Evolutionary conservation across 1,140 invertebrate genomes (phyloP), one percentile per base, ranked within the genome.

Genomic region (Caenorhabditis brenneri): DNA sequence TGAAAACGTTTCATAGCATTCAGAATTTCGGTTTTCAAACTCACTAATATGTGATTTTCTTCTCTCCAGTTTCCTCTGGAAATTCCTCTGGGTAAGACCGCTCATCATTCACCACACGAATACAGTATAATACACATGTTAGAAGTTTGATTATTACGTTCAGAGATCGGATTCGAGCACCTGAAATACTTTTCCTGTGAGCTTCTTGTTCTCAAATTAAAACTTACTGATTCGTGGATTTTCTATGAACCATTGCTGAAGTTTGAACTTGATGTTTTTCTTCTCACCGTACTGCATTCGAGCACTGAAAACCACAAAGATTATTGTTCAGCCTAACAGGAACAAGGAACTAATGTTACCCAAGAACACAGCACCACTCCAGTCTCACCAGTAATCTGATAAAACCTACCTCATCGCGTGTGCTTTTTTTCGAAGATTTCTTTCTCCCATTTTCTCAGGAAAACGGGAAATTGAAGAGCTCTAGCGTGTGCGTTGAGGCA

Each of bases 201-300:
- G 49, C 27, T 69, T 82, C 65, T 36, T 46, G 19, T 53, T 33
- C 27, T 9, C 39, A 84, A 22, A 42, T 48, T 48, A 15, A 48
- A 65, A 89, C 83, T 96, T 93, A 98, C 97, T 98, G 92, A 96
- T 97, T 93, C 96, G 94, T 93, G 98, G 96, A 93, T 98, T 98
- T 92, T 98, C 98, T 92, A 99, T 96, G 93, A 98, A 98, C 93
- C 98, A 98, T 84, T 97, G 93, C 93, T 98, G 96, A 88, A 99
- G 94, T 92, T 96, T 93, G 93, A 98, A 96, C 93, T 98, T 98
- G 92, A 98, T 95, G 91, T 96, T 97, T 91, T 97, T 97, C 92
- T 99, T 96, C 93, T 98, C 98, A 88, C 97, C 97, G 92, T 97
- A 98, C 92, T 99, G 97, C 88, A 98, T 97, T 83, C 96, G 95